These are phyloP conservation scores for Tretioscincus oriximinensis DNA, from an alignment of 2,113 vertebrate genomes.

Conservation along the genomic window DNA sequence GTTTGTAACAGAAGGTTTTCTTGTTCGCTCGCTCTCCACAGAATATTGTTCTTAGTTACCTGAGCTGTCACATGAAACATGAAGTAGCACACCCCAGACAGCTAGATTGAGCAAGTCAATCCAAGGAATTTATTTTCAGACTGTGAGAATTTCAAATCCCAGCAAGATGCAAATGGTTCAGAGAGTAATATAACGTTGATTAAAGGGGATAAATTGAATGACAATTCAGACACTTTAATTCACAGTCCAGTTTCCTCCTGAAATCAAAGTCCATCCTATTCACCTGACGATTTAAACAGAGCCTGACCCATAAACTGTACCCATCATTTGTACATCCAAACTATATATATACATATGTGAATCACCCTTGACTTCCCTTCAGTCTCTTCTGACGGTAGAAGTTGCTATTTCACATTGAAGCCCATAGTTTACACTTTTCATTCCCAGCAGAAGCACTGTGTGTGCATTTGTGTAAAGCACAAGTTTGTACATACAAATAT, in stretches of 20 bases:
- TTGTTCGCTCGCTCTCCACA: too few species aligned
- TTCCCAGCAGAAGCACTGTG: not conserved
- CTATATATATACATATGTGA: not conserved
- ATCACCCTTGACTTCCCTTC: not conserved
- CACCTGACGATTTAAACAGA: slow-evolving; percentile 13
- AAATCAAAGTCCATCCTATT: slow-evolving; percentile 13
- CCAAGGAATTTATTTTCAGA: not conserved
- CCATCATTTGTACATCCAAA: not conserved
- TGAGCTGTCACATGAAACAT: not conserved
- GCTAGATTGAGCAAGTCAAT: not conserved
- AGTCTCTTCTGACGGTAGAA: not conserved
- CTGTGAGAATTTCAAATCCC: slow-evolving; percentile 12
- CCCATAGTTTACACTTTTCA: not conserved
- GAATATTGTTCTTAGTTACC: not conserved
- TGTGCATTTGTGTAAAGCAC: not conserved
- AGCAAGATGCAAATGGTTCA: slow-evolving; percentile 3
- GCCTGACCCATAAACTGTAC: not conserved
- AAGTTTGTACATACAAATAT: not conserved
- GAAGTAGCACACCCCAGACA: not conserved
- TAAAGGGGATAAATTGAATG: slow-evolving; percentile 6
- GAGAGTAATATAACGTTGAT: not conserved
- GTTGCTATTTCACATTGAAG: not conserved
- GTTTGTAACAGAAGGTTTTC: too few species aligned
- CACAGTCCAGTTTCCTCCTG: slow-evolving; percentile 4
- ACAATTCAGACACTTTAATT: not conserved